Conservation (phyloP, 1,140 invertebrate species). For the Halesus radiatus region DNA sequence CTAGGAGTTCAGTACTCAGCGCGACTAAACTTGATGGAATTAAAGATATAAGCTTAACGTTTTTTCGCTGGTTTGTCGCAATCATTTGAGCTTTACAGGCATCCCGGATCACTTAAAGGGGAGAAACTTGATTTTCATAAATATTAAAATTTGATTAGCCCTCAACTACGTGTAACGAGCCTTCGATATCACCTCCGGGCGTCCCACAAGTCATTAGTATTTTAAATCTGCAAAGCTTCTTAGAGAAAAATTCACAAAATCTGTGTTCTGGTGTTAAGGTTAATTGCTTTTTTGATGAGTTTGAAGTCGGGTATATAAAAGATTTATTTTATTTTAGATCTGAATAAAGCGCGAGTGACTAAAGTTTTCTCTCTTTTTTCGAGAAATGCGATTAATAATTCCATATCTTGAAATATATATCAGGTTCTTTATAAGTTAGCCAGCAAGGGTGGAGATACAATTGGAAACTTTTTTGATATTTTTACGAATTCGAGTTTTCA, state of each 20-base stretch:
- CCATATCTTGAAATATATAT: too few species aligned
- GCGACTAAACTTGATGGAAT: background rate
- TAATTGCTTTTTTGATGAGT: slow-evolving; percentile 14
- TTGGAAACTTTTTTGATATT: too few species aligned
- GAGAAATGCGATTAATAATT: too few species aligned
- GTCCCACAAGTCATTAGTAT: slow-evolving; percentile 10
- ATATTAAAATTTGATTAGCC: slow-evolving; percentile 3
- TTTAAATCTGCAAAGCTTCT: slow-evolving; percentile 8
- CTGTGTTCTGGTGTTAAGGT: slow-evolving; percentile 9
- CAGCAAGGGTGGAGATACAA: too few species aligned
- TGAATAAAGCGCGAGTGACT: too few species aligned
- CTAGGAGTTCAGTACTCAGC: background rate
- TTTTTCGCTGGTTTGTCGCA: slow-evolving; percentile 14
- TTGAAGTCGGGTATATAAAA: background rate
- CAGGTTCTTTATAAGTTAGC: too few species aligned
- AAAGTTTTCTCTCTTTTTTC: too few species aligned
- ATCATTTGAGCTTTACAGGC: background rate
- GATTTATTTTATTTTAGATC: background rate
- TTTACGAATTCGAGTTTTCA: too few species aligned
- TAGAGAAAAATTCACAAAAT: background rate
- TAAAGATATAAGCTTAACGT: slow-evolving; percentile 16
- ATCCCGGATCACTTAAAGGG: slow-evolving; percentile 1
- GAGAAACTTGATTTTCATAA: slow-evolving; percentile 4
- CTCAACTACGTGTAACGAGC: background rate
- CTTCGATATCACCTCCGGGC: background rate